A percentile compares a stretch with the other conserved stretches of the same genome.
These are phyloP conservation scores for Petrocephalus sullivani DNA, from an alignment of 2,797 vertebrate genomes.

Conservation along the genomic window DNA sequence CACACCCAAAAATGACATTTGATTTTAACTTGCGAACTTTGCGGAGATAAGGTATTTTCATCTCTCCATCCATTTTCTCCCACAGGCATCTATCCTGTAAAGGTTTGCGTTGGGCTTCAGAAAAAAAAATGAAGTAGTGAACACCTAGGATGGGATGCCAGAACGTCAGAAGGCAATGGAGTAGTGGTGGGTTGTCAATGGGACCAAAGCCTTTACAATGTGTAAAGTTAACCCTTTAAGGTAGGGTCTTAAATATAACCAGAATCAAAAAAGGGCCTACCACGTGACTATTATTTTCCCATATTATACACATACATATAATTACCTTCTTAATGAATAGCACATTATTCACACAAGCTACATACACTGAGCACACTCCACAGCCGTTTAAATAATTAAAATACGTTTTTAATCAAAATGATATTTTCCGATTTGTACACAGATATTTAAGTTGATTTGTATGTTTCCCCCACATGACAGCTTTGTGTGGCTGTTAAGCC, in stretches of 20 bases:
- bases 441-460: background rate
- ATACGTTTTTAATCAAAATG: background rate
- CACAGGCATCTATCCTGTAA: background rate
- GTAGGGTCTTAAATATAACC: background rate
- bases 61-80: background rate
- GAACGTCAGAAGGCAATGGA: background rate
- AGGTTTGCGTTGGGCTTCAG: background rate
- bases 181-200: background rate
- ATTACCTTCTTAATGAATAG: background rate
- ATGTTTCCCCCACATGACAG: background rate
- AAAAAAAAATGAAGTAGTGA: background rate
- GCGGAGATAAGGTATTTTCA: background rate
- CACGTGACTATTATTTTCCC: background rate
- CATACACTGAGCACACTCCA: background rate
- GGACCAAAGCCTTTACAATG: background rate
- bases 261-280: background rate
- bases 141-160: background rate
- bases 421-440: background rate
- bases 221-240: background rate
- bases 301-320: background rate
- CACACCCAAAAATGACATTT: background rate
- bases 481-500: constrained; percentile 34
- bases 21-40: background rate
- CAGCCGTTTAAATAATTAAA: background rate
- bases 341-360: background rate